phyloP scores from a whole-genome alignment of 2,888 invertebrate genomes.

The Protonemura montana region DNA sequence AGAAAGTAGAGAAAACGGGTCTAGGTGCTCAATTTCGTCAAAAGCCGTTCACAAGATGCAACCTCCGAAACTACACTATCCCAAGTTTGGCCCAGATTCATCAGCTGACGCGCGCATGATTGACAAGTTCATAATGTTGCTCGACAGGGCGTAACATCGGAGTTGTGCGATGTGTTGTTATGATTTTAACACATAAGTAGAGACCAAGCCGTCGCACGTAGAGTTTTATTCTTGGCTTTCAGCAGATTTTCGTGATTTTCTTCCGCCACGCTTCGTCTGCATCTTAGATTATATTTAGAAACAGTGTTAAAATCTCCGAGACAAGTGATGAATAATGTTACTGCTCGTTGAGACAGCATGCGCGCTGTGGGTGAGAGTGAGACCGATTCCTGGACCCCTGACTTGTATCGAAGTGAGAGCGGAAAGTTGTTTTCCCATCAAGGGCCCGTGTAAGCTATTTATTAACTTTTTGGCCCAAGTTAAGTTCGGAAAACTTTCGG shows the following conservation, averaged over 20 bases:
- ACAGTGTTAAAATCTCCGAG: slow-evolving; percentile 40
- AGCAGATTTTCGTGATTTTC: slow-evolving; percentile 40
- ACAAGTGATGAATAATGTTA: slow-evolving; percentile 46
- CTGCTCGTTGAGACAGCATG: slow-evolving; percentile 43
- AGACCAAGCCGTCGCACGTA: not conserved
- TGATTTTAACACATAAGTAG: not conserved
- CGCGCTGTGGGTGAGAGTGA: slow-evolving; percentile 37
- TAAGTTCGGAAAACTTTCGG: slow-evolving; percentile 43
- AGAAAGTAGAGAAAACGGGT: not conserved
- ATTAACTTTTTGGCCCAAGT: slow-evolving; percentile 38
- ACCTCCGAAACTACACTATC: not conserved
- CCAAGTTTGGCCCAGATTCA: not conserved
- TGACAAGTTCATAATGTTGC: slow-evolving; percentile 7
- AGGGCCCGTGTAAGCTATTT: slow-evolving; percentile 39
- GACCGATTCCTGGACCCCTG: not conserved
- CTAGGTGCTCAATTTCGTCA: too few relatives aligned
- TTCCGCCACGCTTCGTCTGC: slow-evolving; percentile 27
- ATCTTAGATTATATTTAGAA: slow-evolving; percentile 32
- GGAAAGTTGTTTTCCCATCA: slow-evolving; percentile 39
- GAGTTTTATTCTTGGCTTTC: slow-evolving; percentile 30
- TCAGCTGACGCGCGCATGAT: not conserved
- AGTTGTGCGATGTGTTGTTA: not conserved
- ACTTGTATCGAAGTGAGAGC: slow-evolving; percentile 13
- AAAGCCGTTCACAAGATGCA: not conserved
- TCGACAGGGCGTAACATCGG: slow-evolving; percentile 14